Evolutionary conservation across 2,888 invertebrate species (phyloP).

Genomic region (Drosophila stalkeri): DNA sequence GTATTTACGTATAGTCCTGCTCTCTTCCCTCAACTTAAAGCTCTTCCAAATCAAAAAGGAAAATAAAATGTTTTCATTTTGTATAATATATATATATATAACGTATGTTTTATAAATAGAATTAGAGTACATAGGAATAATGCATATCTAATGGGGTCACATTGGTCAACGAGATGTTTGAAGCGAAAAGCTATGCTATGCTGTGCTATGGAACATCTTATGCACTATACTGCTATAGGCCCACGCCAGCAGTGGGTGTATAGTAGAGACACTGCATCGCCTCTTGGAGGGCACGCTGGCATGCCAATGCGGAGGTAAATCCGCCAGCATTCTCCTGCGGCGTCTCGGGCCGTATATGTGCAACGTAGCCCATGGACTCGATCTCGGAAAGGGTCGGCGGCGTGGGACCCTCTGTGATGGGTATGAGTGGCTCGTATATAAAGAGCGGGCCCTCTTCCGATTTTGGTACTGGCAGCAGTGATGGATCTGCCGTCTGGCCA

Average conservation of each 20-base stretch:
- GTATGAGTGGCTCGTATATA: conserved; percentile 87
- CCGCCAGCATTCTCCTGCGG: conserved; percentile 94
- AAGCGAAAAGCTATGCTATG: conserved; percentile 42
- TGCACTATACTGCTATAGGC: conserved; percentile 5
- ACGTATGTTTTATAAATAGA: conserved; percentile 31
- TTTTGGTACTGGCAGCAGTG: conserved; percentile 89
- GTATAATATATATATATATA: neutral
- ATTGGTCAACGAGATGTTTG: conserved; percentile 60
- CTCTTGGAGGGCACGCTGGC: conserved; percentile 94
- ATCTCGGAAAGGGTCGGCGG: conserved; percentile 89
- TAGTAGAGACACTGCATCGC: conserved; percentile 90
- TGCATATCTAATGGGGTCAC: conserved; percentile 42
- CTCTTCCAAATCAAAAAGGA: too few relatives aligned
- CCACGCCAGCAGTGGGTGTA: conserved; percentile 63
- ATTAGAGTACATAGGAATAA: conserved; percentile 27
- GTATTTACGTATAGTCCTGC: too few relatives aligned
- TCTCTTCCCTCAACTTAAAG: too few relatives aligned
- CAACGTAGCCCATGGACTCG: conserved; percentile 88
- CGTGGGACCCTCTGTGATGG: conserved; percentile 90
- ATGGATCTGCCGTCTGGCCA: conserved; percentile 88
- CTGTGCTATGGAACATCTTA: neutral
- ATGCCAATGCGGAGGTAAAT: conserved; percentile 92
- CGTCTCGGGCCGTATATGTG: conserved; percentile 91
- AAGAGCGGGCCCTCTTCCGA: conserved; percentile 92
- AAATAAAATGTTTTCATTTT: neutral